Base-by-base conservation (phyloP, 2,797 vertebrate genomes). In the Pelodytes ibericus region DNA sequence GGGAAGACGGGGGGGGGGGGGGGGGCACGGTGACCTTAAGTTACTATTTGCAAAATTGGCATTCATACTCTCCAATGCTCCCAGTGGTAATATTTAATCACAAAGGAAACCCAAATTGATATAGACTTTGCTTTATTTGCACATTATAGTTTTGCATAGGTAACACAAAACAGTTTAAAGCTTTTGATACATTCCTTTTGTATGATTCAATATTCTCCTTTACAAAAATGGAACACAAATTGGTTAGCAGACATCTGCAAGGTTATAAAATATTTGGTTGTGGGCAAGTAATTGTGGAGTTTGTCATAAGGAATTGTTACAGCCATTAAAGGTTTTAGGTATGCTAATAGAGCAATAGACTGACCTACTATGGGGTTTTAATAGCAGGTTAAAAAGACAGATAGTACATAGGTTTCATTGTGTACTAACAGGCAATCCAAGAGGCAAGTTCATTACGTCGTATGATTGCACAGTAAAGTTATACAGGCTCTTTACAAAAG, bases 121-220 rank as follows among this genome's bases (percentile, higher is more conserved):
- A 16, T 44, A 53, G 49, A 24, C 44, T 22, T 67, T 78, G 70
- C 39, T 79, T 79, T 79, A 79, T 79, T 79, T 63, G 71, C 63
- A 73, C 29, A 29, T 73, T 44, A 69, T 56, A 62, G 57, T 61
- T 47, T 79, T 79, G 76, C 58, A 79, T 62, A 57, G 63, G 29
- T 60, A 36, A 41, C 36, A 66, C 75, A 78, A 72, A 65, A 44
- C 56, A 62, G 47, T 26, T 41, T 65, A 79, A 73, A 79, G 76
- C 71, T 62, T 73, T 44, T 59, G 62, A 53, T 57, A 30, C 64
- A 72, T 72, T 62, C 44, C 65, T n/a, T 8, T 60, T 60, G 53
- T 59, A 71, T 18, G 25, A 53, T 22, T 58, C 13, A 56, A 47
- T 57, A 59, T 72, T 78, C 62, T 72, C 29, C 69, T 78, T 72